Evolutionary conservation across 2,888 invertebrate species (phyloP), one percentile per base, ranked within the genome.

Genomic region (Chironomus tentans): DNA sequence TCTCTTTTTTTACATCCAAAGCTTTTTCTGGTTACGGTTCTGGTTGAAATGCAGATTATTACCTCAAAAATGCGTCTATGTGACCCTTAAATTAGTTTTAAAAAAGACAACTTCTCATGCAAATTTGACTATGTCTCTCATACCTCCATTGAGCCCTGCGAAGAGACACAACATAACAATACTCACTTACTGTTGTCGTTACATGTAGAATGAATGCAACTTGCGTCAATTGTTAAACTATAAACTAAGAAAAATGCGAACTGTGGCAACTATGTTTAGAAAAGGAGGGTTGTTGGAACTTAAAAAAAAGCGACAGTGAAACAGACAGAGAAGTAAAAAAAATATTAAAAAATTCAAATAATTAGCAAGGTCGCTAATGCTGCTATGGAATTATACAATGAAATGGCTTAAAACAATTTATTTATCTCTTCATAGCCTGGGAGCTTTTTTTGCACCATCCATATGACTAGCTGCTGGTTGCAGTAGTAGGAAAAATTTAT

Each of bases 331-430:
- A 18, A 56, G 56, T 4, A 56, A 18, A 15, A 50, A 15, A 56
- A 61, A 72, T 3, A 24, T 24, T 24, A 61, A 61, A 38, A 61
- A 15, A 61, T 74, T 74, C 74, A 74, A 74, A 74, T 74, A 74
- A 74, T 74, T 74, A 74, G 74, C 74, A 74, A 74, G 74, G 74
- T 74, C 74, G 68, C 68, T 56, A 72, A 62, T 15, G 56, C 15
- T 56, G 71, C 56, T 18, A 56, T 56, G 38, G 21, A 71, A 71
- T 71, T 72, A 28, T 74, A 74, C 68, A 74, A 74, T 74, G 62
- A 74, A 74, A 65, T 74, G 28, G 48, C 46, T 74, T 22, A 74
- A 65, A 74, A 74, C 74, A 74, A 74, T 74, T 74, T 68, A 74
- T 74, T 74, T 74, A 74, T 74, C 74, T 74, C 62, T 65, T 74